phyloP scores from a whole-genome alignment of 1,140 invertebrate genomes.

The Apis dorsata region DNA sequence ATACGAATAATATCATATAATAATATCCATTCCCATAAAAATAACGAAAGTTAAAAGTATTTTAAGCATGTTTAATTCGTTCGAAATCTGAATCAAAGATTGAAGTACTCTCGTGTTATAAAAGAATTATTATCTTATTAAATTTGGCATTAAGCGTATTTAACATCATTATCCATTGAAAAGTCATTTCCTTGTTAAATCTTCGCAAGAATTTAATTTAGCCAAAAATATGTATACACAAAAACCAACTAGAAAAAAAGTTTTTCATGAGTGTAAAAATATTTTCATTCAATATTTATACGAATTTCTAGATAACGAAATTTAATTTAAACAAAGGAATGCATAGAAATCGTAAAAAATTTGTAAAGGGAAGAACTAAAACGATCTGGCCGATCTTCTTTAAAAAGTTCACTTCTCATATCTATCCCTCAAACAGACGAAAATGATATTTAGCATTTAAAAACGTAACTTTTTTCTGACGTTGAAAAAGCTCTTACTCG shows the following conservation, averaged over 20 bases:
- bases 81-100: neutral
- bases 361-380: neutral
- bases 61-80: neutral
- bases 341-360: slow-evolving; percentile 3
- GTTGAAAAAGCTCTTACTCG: slow-evolving; percentile 15
- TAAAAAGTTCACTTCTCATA: neutral
- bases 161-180: neutral
- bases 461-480: slow-evolving; percentile 15
- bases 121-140: neutral
- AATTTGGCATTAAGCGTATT: neutral
- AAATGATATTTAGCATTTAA: slow-evolving; percentile 26
- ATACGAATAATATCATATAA: neutral
- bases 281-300: neutral
- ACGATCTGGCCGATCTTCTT: neutral
- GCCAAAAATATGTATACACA: neutral
- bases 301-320: neutral
- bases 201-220: neutral
- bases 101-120: neutral
- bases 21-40: no score
- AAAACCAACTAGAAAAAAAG: neutral
- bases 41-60: neutral
- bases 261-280: neutral
- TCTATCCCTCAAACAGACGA: neutral
- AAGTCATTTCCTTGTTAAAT: neutral
- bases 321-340: neutral